These are phyloP conservation scores for Hiodon tergisus DNA, from an alignment of 2,113 vertebrate genomes.

Conservation along the genomic window DNA sequence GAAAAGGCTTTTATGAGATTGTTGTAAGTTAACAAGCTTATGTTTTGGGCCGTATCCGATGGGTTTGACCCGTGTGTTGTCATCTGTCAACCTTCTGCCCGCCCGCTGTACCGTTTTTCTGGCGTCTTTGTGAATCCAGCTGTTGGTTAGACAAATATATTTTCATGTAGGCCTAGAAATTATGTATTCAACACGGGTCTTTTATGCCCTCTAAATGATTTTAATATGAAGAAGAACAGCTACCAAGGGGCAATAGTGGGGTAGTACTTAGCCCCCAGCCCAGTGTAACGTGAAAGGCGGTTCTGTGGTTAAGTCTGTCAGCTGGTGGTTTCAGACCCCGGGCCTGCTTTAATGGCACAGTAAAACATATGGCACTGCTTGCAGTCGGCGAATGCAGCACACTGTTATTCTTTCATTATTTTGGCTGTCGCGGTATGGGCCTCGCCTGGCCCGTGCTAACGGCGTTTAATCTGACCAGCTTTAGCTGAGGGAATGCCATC, in stretches of 20 bases:
- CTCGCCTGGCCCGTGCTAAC: constrained; percentile 58
- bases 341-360: constrained; percentile 38
- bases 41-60: constrained; percentile 1
- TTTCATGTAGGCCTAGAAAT: background rate
- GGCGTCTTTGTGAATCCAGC: background rate
- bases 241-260: background rate
- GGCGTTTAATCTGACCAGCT: constrained; percentile 66
- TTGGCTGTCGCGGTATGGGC: constrained; percentile 60
- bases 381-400: constrained; percentile 59
- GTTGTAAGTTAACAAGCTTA: constrained; percentile 17
- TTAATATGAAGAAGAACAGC: constrained; percentile 8
- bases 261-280: constrained; percentile 10
- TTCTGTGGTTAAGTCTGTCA: constrained; percentile 1
- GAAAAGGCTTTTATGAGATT: constrained; percentile 20
- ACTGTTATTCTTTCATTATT: constrained; percentile 81
- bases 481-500: constrained; percentile 51
- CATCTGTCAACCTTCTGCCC: background rate
- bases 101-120: background rate
- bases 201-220: background rate
- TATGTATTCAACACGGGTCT: background rate
- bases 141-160: background rate
- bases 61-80: background rate
- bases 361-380: constrained; percentile 72
- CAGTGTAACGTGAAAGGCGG: constrained; percentile 12
- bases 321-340: constrained; percentile 8